A percentile compares a stretch with the other conserved stretches of the same genome.
These are phyloP conservation scores for Drosophila formosana DNA, from an alignment of 2,888 invertebrate species.

Conservation along the genomic window DNA sequence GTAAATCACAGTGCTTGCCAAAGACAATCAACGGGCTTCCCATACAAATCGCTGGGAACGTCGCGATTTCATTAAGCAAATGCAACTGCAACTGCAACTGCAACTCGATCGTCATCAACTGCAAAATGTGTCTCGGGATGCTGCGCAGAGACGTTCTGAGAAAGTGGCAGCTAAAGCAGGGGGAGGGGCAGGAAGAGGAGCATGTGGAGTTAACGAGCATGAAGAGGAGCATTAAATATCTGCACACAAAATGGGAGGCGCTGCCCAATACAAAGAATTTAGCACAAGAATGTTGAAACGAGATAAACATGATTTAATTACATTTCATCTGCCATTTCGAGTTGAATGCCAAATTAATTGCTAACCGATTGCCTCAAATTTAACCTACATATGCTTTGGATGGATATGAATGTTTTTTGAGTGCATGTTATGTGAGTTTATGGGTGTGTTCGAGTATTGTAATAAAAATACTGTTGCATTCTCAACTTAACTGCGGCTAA, in stretches of 20 bases:
- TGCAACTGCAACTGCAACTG: conserved; percentile 17
- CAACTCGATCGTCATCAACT: conserved; percentile 16
- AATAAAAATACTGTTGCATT: conserved; percentile 3
- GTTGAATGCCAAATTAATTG: conserved; percentile 51
- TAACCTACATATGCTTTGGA: conserved; percentile 33
- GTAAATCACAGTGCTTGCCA: conserved; percentile 70
- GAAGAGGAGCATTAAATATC: conserved; percentile 19
- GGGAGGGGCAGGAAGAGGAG: neutral
- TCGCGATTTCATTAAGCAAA: conserved; percentile 74
- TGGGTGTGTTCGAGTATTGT: neutral
- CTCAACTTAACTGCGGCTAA: neutral
- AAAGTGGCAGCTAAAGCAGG: conserved; percentile 6
- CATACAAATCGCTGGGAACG: conserved; percentile 69
- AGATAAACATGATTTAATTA: conserved; percentile 52
- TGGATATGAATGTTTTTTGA: neutral
- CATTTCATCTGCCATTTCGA: conserved; percentile 25
- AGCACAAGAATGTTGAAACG: conserved; percentile 42
- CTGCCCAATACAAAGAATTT: conserved; percentile 40
- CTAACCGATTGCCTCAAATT: conserved; percentile 41
- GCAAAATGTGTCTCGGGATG: conserved; percentile 30
- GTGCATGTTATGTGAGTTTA: neutral
- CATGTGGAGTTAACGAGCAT: conserved; percentile 28
- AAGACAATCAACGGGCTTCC: conserved; percentile 58
- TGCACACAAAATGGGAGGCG: conserved; percentile 24
- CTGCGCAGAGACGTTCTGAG: conserved; percentile 24